Evolutionary conservation across 2,797 vertebrate species (phyloP).

Genomic region (Mastacembelus armatus): DNA sequence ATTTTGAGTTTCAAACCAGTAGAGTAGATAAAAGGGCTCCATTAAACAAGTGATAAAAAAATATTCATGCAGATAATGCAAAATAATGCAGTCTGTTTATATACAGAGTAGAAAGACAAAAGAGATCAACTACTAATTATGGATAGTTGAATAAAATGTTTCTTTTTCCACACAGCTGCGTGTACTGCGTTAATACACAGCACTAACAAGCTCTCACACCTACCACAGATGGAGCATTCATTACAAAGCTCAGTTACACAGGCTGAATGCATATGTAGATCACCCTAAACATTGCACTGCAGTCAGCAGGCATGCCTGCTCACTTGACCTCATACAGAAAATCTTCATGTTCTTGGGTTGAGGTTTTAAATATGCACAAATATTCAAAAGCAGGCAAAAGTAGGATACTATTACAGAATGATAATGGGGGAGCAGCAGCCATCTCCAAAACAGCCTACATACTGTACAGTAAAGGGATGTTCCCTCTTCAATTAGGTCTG

Average conservation of each 20-base stretch:
- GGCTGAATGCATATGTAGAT: conserved; percentile 64
- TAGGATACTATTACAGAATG: too few relatives aligned
- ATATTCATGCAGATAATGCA: too few relatives aligned
- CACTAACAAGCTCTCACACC: conserved; percentile 28
- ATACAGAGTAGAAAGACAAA: neutral
- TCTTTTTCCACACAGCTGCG: neutral
- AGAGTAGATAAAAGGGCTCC: neutral
- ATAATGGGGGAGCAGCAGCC: too few relatives aligned
- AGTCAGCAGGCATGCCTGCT: conserved; percentile 56
- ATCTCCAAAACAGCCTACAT: too few relatives aligned
- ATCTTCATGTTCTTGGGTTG: conserved; percentile 32
- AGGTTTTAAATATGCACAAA: too few relatives aligned
- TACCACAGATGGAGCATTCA: conserved; percentile 74
- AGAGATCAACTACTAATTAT: neutral
- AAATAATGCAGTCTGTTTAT: neutral
- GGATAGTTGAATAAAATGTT: neutral
- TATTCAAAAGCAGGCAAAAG: too few relatives aligned
- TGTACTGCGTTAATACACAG: conserved; percentile 27
- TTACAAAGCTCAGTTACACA: conserved; percentile 76
- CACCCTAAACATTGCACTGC: conserved; percentile 65
- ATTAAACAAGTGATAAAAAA: neutral
- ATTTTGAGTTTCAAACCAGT: neutral
- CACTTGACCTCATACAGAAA: conserved; percentile 35
- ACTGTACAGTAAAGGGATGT: too few relatives aligned
- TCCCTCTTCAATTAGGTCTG: too few relatives aligned